Evolutionary conservation across 2,113 vertebrate genomes (phyloP).

Genomic region (Alouatta palliata): DNA sequence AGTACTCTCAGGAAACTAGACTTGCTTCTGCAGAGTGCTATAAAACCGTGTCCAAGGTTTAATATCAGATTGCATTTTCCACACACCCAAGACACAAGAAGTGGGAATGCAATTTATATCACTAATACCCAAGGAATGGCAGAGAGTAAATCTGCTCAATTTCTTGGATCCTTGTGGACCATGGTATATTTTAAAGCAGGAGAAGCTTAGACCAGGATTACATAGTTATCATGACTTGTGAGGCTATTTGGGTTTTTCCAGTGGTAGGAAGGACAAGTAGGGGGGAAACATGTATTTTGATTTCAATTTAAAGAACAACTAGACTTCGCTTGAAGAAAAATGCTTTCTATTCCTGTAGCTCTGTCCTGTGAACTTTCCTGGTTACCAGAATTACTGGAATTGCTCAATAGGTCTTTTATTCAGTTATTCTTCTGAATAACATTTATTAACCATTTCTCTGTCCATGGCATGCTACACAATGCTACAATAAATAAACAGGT

Average conservation of each 20-base stretch:
- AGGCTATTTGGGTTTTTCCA: background rate
- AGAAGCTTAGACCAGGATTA: constrained; percentile 8
- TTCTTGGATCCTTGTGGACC: background rate
- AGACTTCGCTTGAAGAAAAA: background rate
- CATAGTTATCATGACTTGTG: background rate
- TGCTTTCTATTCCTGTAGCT: background rate
- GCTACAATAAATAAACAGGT: background rate
- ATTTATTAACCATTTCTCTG: background rate
- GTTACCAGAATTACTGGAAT: background rate
- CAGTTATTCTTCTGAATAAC: background rate
- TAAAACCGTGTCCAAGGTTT: constrained; percentile 6
- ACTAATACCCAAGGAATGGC: constrained; percentile 20
- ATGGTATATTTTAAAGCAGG: background rate
- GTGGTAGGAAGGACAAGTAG: background rate
- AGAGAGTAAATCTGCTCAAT: background rate
- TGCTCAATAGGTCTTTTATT: background rate
- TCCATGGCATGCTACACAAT: background rate
- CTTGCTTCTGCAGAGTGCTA: background rate
- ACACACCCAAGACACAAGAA: background rate
- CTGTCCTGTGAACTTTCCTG: background rate
- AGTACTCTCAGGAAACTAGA: background rate
- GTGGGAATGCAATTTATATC: background rate
- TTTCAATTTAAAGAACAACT: background rate
- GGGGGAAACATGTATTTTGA: background rate
- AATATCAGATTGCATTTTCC: background rate